Evolutionary conservation across 2,797 vertebrate species (phyloP).

Genomic region (Euthynnus affinis): DNA sequence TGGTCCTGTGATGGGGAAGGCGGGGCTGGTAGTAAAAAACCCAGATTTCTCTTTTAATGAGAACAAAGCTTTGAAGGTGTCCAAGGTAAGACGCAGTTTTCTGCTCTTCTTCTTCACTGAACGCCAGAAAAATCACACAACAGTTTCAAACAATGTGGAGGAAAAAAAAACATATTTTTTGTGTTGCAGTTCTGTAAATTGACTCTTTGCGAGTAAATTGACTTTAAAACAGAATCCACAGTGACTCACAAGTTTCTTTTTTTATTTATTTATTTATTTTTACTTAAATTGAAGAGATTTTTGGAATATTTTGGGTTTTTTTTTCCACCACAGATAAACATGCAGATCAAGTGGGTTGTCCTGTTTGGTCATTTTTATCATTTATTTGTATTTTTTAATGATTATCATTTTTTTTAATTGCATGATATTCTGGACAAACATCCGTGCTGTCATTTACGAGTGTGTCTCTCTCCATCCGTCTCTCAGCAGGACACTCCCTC

Average conservation of each 20-base stretch:
- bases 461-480: neutral
- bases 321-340: neutral
- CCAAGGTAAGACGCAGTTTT: slow-evolving; percentile 65
- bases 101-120: too few relatives aligned
- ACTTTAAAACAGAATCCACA: neutral
- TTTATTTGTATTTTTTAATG: neutral
- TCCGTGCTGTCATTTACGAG: neutral
- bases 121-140: neutral
- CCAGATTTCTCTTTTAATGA: slow-evolving; percentile 62
- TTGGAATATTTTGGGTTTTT: neutral
- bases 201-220: neutral
- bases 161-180: neutral
- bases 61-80: slow-evolving; percentile 54
- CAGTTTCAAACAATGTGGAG: neutral
- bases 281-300: too few relatives aligned
- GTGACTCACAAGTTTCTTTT: neutral
- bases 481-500: slow-evolving; percentile 64
- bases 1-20: slow-evolving; percentile 51
- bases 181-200: neutral
- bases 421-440: neutral
- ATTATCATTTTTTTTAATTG: neutral
- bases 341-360: neutral
- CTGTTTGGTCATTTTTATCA: neutral
- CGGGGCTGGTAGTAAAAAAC: slow-evolving; percentile 66
- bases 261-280: neutral